Evolutionary conservation across 2,888 invertebrate genomes (phyloP).

Genomic region (Lobophora halterata): DNA sequence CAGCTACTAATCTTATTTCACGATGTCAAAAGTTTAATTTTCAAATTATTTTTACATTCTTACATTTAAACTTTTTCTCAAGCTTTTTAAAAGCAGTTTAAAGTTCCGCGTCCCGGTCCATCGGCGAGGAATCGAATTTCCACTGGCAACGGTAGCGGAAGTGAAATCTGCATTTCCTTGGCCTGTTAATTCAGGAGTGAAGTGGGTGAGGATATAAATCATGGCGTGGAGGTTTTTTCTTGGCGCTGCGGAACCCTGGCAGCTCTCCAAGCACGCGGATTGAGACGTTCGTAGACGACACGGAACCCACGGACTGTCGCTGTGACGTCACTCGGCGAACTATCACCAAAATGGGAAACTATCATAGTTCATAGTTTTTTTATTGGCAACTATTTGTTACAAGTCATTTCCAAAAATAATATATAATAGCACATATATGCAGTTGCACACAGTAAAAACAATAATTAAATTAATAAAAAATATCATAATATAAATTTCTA

Average conservation of each 20-base stretch:
- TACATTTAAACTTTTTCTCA: not conserved
- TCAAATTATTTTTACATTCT: not conserved
- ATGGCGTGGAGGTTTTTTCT: constrained; percentile 14
- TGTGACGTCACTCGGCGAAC: constrained; percentile 8
- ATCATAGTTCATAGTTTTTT: not conserved
- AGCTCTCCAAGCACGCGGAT: constrained; percentile 9
- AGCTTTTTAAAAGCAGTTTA: constrained; percentile 2
- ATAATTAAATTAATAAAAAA: too few species aligned
- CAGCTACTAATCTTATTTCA: too few species aligned
- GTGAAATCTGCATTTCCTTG: constrained; percentile 25
- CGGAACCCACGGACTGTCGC: constrained; percentile 11
- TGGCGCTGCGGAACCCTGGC: constrained; percentile 16
- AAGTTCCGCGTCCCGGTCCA: constrained; percentile 2
- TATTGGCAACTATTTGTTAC: not conserved
- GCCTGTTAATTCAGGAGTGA: constrained; percentile 19
- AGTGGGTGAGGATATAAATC: constrained; percentile 19
- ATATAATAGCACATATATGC: too few species aligned
- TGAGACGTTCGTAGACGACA: constrained; percentile 11
- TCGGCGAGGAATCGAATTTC: constrained; percentile 11
- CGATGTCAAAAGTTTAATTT: not conserved
- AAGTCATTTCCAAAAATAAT: too few species aligned
- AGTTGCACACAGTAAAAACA: too few species aligned
- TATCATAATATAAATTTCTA: too few species aligned
- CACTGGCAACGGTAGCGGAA: constrained; percentile 18
- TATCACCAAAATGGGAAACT: constrained; percentile 8